Evolutionary conservation across 2,113 vertebrate genomes (phyloP), one percentile per base, ranked within the genome.

Genomic region (Bubo blakistoni): DNA sequence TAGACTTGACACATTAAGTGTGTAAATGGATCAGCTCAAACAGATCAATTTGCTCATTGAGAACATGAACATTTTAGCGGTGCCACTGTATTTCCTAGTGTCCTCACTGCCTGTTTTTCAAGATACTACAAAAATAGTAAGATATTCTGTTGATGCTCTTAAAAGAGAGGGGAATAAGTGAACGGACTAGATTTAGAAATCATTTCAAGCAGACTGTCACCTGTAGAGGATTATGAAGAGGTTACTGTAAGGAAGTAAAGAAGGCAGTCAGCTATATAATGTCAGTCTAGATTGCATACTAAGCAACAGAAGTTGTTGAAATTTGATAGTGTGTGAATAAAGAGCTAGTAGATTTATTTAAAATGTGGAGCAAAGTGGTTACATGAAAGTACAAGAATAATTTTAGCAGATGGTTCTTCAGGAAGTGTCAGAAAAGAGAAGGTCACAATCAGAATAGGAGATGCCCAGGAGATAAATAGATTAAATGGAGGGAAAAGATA

Each of bases 321-420:
- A 94, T 81, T 61, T 66, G 65, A 88, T 61, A 71, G 16, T 6
- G 54, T 54, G 61, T 42, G 73, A 94, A 93, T 67, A 93, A 84
- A 77, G 57, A 84, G 46, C 30, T 10, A 30, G 72, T 69, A 44
- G 77, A 69, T 44, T 58, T 89, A 57, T 65, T 44, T 26, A 91
- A 76, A 90, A 42, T 3, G 25, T 8, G 16, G 16, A 78, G 38
- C 32, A 73, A 91, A 67, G 19, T n/a, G 69, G n/a, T 67, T 79
- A 44, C 7, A 29, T 11, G 19, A 57, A 79, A 74, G 20, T 15
- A 70, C 0, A 0, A 80, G 51, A 84, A 72, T 69, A 92, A 72
- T 96, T 95, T 71, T 84, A 81, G 57, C 84, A 92, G 70, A 91
- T 85, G 77, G 34, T n/a, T 92, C 36, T 88, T 93, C 24, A 73